Evolutionary conservation across 1,140 invertebrate species (phyloP), one percentile per base, ranked within the genome.

Genomic region (Temnothorax longispinosus): DNA sequence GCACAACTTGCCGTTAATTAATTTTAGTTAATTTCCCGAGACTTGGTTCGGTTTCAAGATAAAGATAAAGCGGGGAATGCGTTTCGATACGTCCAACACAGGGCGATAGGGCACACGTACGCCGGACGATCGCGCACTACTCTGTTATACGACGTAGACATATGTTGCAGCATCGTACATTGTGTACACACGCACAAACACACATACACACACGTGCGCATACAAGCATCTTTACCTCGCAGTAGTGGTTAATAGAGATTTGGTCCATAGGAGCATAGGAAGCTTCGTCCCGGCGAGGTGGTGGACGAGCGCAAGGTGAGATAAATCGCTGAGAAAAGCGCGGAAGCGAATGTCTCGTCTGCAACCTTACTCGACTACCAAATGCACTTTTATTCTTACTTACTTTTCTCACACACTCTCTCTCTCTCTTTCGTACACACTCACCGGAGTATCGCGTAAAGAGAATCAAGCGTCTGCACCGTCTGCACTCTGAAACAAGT

Each of bases 231-330:
- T 69, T 87, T 47, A 50, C 52, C 3, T 65, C 77, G 71, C 85
- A 85, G 74, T 86, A 67, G 82, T 50, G 75, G 85, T 71, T 85
- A 86, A 86, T 93, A 92, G 89, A 95, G 93, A 92, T 95, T 95
- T 96, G 94, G 93, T 96, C 96, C 96, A 94, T 97, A 97, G 96
- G 96, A 96, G 95, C 96, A 97, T 96, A 97, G 97, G 96, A 98
- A 98, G 97, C 97, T 98, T 96, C 98, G 98, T 93, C 98, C 98
- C 88, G 98, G 98, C 95, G 98, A 99, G 96, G 97, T 98, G 95
- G 94, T 98, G 94, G 98, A 98, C 96, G 98, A 99, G 94, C 98
- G 97, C 96, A 98, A 98, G 98, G 98, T 99, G 98, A 98, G 97
- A 95, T 92, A 87, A 93, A 89, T 93, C 86, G 50, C 89, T 90